Percentiles rank a stretch among this genome's conserved stretches.
Conservation (phyloP, 2,113 vertebrate species). For the Thinocorus orbignyianus region DNA sequence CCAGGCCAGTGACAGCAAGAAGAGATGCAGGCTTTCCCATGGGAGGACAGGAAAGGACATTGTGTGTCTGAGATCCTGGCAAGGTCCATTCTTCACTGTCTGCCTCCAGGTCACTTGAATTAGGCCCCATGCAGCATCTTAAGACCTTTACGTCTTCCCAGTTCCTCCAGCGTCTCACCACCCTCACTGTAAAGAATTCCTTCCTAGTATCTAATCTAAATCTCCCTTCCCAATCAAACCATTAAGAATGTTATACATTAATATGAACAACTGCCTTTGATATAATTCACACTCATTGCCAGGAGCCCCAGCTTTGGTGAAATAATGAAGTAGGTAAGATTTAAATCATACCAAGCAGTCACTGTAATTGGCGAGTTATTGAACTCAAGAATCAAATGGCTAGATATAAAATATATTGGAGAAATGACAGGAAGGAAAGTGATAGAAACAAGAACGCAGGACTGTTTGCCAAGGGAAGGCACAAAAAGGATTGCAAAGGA, state of each 20-base stretch:
- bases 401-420: background rate
- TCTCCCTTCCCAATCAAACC: background rate
- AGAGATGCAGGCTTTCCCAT: background rate
- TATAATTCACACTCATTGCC: background rate
- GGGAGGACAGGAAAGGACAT: background rate
- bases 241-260: background rate
- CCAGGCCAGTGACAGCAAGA: background rate
- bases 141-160: background rate
- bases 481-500: background rate
- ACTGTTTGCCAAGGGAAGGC: background rate
- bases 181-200: too few species aligned
- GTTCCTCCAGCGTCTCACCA: too few species aligned
- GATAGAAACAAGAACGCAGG: background rate
- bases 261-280: background rate
- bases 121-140: background rate
- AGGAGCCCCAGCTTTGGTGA: background rate
- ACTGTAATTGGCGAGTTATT: background rate
- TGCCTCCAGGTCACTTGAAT: background rate
- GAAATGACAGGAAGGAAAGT: background rate
- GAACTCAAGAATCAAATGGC: background rate
- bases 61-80: rapidly evolving
- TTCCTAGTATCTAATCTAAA: too few species aligned
- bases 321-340: background rate
- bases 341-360: background rate
- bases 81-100: background rate